These are phyloP conservation scores for Lepus americanus DNA, from an alignment of 2,113 vertebrate genomes.

Conservation along the genomic window DNA sequence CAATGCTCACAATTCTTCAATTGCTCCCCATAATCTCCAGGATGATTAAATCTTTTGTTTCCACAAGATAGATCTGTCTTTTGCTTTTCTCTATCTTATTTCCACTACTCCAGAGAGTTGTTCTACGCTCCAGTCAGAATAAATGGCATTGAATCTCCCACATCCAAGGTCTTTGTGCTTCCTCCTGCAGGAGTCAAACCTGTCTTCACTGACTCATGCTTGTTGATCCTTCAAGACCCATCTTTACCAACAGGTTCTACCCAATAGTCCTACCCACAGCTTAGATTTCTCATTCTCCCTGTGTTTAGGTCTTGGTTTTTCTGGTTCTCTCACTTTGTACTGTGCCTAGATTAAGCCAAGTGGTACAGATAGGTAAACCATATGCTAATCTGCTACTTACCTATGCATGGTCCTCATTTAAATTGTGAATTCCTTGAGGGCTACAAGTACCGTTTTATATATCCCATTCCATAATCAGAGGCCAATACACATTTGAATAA, in stretches of 20 bases:
- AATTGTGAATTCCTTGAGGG: neutral
- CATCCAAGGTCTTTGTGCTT: neutral
- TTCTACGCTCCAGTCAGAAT: neutral
- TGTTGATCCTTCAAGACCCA: neutral
- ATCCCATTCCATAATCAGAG: neutral
- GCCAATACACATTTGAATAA: neutral
- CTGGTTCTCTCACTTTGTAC: neutral
- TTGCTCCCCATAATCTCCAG: neutral
- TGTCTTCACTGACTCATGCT: neutral
- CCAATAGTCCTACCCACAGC: neutral
- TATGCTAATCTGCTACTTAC: neutral
- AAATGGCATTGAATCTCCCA: neutral
- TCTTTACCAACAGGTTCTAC: neutral
- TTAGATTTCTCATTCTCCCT: neutral
- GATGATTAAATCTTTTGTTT: neutral
- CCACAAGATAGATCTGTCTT: neutral
- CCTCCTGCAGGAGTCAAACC: neutral
- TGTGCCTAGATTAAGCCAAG: neutral
- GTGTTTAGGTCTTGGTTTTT: neutral
- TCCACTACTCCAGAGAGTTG: neutral
- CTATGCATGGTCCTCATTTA: neutral
- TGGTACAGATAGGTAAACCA: neutral
- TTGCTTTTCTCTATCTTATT: neutral
- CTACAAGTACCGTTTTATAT: neutral
- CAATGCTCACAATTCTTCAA: neutral